Conservation (phyloP, 2,113 vertebrate species). For the Clarias batrachus region DNA sequence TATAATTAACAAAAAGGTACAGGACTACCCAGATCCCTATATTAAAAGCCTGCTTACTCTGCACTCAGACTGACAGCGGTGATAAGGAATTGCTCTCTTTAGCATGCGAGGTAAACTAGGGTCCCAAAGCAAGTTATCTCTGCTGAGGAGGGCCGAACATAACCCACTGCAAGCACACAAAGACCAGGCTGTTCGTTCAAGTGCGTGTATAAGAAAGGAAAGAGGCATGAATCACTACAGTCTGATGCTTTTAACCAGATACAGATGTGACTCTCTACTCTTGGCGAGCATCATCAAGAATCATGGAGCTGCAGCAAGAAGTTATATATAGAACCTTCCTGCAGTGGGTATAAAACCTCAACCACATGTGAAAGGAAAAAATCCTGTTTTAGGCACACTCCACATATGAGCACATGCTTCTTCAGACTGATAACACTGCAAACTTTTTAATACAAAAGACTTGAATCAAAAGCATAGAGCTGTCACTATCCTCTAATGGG, state of each 20-base stretch:
- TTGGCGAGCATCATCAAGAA: constrained; percentile 65
- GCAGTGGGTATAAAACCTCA: constrained; percentile 62
- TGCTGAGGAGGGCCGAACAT: constrained; percentile 14
- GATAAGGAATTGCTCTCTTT: neutral
- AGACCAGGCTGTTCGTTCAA: constrained; percentile 49
- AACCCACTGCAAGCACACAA: constrained; percentile 29
- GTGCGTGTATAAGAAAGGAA: constrained; percentile 9
- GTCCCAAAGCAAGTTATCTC: neutral
- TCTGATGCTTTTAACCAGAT: constrained; percentile 59
- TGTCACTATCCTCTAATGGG: constrained; percentile 16
- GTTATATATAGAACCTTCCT: constrained; percentile 71
- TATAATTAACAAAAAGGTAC: neutral
- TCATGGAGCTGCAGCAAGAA: constrained; percentile 50
- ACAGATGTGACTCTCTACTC: constrained; percentile 66
- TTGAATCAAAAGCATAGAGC: constrained; percentile 18
- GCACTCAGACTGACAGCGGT: neutral
- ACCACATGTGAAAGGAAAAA: constrained; percentile 63
- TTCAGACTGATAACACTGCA: neutral
- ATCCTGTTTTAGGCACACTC: constrained; percentile 14
- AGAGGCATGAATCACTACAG: constrained; percentile 52
- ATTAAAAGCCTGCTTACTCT: neutral
- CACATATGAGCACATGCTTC: constrained; percentile 14
- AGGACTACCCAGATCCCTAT: neutral
- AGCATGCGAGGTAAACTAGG: neutral
- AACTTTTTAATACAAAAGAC: constrained; percentile 31